phyloP scores from a whole-genome alignment of 1,140 invertebrate genomes.

The Phymastichus coffea region DNA sequence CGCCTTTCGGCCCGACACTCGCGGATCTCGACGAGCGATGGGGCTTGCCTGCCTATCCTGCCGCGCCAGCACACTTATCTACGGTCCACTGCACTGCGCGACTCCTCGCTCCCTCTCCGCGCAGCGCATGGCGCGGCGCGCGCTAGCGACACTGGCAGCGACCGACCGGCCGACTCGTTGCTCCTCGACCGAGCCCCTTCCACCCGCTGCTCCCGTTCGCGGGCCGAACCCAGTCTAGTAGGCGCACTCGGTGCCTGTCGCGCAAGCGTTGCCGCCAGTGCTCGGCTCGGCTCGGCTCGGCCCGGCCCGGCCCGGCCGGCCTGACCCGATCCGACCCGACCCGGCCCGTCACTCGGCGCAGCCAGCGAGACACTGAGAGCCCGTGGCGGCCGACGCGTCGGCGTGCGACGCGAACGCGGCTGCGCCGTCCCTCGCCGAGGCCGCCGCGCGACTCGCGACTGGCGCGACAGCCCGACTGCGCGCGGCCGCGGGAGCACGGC shows the following conservation, averaged over 20 bases:
- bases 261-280: not conserved
- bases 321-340: too few species aligned
- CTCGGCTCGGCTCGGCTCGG: too few species aligned
- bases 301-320: too few species aligned
- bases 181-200: too few species aligned
- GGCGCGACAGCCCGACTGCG: not conserved
- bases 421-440: not conserved
- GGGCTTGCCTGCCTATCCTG: too few species aligned
- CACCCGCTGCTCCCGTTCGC: too few species aligned
- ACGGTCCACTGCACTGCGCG: constrained; percentile 30
- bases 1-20: not conserved
- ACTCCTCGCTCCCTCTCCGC: constrained; percentile 41
- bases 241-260: too few species aligned
- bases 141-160: constrained; percentile 39
- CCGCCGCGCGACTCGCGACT: not conserved
- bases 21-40: not conserved
- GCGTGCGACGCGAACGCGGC: not conserved
- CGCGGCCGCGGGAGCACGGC: not conserved
- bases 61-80: constrained; percentile 3
- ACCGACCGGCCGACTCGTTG: constrained; percentile 40
- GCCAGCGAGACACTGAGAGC: too few species aligned
- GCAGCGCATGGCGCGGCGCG: constrained; percentile 45
- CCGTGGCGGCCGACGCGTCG: not conserved
- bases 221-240: too few species aligned
- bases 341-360: too few species aligned